A percentile compares a stretch with the other conserved stretches of the same genome.
These are phyloP conservation scores for Clistopyga incitator DNA, from an alignment of 2,888 invertebrate species.

Conservation along the genomic window DNA sequence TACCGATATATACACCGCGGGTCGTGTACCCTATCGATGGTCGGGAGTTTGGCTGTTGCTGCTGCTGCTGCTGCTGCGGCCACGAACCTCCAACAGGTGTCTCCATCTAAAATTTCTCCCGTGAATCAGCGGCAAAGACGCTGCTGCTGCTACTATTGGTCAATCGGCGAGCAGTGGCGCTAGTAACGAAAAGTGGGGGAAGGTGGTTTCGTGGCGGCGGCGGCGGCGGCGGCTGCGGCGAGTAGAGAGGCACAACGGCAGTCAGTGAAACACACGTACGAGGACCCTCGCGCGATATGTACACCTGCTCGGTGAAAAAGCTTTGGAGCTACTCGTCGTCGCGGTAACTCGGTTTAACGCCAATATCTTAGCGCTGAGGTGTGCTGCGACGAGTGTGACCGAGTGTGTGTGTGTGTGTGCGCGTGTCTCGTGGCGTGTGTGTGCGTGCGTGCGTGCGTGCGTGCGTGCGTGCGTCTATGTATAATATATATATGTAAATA, in stretches of 20 bases:
- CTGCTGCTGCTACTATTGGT: constrained; percentile 36
- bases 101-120: constrained; percentile 59
- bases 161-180: constrained; percentile 26
- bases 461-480: too few species aligned
- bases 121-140: constrained; percentile 5
- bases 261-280: constrained; percentile 36
- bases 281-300: constrained; percentile 55
- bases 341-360: constrained; percentile 47
- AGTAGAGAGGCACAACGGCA: constrained; percentile 30
- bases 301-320: constrained; percentile 56
- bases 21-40: constrained; percentile 18
- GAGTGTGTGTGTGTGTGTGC: constrained; percentile 31
- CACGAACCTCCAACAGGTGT: constrained; percentile 75
- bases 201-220: constrained; percentile 42
- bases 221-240: too few species aligned
- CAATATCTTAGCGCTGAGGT: constrained; percentile 53
- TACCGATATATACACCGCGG: background rate
- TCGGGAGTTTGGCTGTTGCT: background rate
- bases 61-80: constrained; percentile 22
- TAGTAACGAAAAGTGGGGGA: constrained; percentile 31
- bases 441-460: constrained; percentile 32
- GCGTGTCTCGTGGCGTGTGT: constrained; percentile 4
- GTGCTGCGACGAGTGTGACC: constrained; percentile 22
- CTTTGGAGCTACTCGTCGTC: constrained; percentile 18
- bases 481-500: too few species aligned